Conservation (phyloP, 2,888 invertebrate species). For the Diaprepes abbreviatus region DNA sequence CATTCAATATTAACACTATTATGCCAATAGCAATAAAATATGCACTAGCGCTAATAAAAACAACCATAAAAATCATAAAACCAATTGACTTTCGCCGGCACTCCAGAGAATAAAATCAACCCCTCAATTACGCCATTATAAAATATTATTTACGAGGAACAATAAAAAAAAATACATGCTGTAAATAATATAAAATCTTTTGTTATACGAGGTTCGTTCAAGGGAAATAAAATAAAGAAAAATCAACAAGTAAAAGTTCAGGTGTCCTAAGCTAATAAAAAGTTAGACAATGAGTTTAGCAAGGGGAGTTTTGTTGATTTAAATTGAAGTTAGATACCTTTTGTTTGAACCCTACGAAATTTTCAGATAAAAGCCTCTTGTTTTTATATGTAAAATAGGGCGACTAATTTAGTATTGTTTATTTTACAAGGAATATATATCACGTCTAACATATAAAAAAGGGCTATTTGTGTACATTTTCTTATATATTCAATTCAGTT, state of each 20-base stretch:
- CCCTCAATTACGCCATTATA: conserved; percentile 28
- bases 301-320: conserved; percentile 18
- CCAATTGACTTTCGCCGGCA: conserved; percentile 36
- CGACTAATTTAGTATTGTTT: no score
- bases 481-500: no score
- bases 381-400: no score
- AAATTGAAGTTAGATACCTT: background rate
- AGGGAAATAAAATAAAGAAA: conserved; percentile 23
- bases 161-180: conserved; percentile 30
- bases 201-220: conserved; percentile 23
- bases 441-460: no score
- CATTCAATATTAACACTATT: conserved; percentile 4
- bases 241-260: conserved; percentile 43
- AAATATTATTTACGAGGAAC: conserved; percentile 41
- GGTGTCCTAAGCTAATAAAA: conserved; percentile 32
- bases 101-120: conserved; percentile 20
- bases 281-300: conserved; percentile 5
- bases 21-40: conserved; percentile 4
- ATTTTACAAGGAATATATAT: no score
- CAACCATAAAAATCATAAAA: conserved; percentile 32
- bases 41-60: conserved; percentile 8
- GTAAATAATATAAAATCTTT: conserved; percentile 38
- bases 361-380: background rate
- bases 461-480: no score
- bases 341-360: background rate